These are phyloP conservation scores for Drosophila colorata DNA, from an alignment of 2,888 invertebrate genomes.

Conservation along the genomic window DNA sequence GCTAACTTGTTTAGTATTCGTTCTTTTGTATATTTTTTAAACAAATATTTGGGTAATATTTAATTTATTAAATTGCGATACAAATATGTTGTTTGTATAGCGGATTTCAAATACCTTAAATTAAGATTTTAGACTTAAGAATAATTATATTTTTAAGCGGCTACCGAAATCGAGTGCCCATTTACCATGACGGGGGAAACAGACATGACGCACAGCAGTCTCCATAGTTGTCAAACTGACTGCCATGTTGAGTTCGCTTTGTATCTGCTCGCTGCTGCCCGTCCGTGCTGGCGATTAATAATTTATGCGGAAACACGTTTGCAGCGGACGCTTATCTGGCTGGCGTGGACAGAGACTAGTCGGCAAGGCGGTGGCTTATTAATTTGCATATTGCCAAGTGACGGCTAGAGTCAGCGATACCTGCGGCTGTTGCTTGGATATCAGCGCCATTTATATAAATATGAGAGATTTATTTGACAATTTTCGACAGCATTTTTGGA, in stretches of 20 bases:
- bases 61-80: background rate
- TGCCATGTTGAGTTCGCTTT: constrained; percentile 44
- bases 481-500: constrained; percentile 78
- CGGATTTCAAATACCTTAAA: background rate
- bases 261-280: constrained; percentile 8
- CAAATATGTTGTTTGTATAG: background rate
- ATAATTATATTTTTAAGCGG: background rate
- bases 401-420: constrained; percentile 26
- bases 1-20: too few relatives aligned
- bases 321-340: constrained; percentile 60
- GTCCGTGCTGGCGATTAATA: constrained; percentile 38
- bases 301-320: constrained; percentile 82
- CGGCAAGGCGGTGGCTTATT: constrained; percentile 33
- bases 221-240: constrained; percentile 42
- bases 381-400: constrained; percentile 52
- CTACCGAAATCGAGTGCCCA: too few relatives aligned
- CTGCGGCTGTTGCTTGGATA: constrained; percentile 51
- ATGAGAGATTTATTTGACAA: constrained; percentile 84
- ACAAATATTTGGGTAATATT: background rate
- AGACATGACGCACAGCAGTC: constrained; percentile 18
- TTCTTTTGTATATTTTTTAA: too few relatives aligned
- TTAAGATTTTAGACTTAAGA: background rate
- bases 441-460: constrained; percentile 81
- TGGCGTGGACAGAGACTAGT: constrained; percentile 33
- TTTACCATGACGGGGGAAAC: constrained; percentile 18